These are phyloP conservation scores for Cyphomyrus plagiostoma DNA, from an alignment of 2,113 vertebrate genomes.

Conservation along the genomic window DNA sequence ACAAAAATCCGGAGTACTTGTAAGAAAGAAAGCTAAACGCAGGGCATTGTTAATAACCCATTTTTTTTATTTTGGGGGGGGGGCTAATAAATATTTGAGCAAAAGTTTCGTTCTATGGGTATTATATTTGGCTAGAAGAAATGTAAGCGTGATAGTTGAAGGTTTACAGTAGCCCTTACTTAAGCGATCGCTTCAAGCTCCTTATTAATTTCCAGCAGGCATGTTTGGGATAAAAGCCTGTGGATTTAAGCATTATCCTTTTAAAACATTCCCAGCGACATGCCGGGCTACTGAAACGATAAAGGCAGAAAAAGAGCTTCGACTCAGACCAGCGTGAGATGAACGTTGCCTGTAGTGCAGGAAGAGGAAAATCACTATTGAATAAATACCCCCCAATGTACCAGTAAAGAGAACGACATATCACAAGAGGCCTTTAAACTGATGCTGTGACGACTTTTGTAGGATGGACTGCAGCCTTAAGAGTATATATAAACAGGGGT, in stretches of 20 bases:
- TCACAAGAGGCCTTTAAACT: background rate
- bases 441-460: background rate
- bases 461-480: background rate
- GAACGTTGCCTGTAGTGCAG: background rate
- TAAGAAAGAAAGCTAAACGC: background rate
- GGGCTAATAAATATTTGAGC: background rate
- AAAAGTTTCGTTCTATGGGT: background rate
- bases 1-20: background rate
- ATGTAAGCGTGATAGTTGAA: background rate
- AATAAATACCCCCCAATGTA: background rate
- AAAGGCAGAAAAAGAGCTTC: background rate
- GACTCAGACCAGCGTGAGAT: background rate
- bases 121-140: background rate
- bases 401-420: background rate
- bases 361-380: background rate
- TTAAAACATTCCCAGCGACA: background rate
- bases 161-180: conserved; percentile 3
- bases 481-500: background rate
- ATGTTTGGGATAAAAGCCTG: background rate
- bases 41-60: background rate
- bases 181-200: background rate
- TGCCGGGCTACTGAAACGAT: background rate
- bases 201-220: background rate
- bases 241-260: background rate
- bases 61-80: too few species aligned